These are phyloP conservation scores for Mycogona germanica DNA, from an alignment of 2,888 invertebrate species.

Conservation along the genomic window DNA sequence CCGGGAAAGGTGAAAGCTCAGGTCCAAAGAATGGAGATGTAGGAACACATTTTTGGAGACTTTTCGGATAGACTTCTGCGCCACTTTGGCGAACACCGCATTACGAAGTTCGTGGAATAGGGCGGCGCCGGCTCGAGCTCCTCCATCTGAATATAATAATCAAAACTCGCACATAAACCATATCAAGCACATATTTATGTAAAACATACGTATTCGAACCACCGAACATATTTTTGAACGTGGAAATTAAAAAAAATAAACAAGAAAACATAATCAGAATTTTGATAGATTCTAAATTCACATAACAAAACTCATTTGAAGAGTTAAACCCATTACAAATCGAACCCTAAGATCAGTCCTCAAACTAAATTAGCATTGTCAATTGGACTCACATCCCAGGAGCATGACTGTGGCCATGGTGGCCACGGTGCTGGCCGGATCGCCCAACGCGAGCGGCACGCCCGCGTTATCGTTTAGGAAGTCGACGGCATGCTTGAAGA, in stretches of 20 bases:
- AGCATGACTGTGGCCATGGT: conserved; percentile 67
- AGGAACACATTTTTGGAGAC: conserved; percentile 91
- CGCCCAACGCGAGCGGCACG: conserved; percentile 44
- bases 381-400: conserved; percentile 66
- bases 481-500: conserved; percentile 90
- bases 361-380: neutral
- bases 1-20: conserved; percentile 81
- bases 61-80: conserved; percentile 89
- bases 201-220: too few species aligned
- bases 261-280: neutral
- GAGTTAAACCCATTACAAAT: neutral
- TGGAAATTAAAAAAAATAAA: conserved; percentile 6
- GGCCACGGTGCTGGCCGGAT: conserved; percentile 47
- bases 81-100: conserved; percentile 95
- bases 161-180: too few species aligned
- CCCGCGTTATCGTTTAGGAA: conserved; percentile 59
- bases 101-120: conserved; percentile 93
- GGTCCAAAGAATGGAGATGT: conserved; percentile 88
- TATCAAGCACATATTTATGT: too few species aligned
- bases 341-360: neutral
- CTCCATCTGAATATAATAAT: conserved; percentile 77
- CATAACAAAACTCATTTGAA: neutral
- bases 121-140: conserved; percentile 78
- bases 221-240: neutral
- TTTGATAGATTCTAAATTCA: neutral